These are phyloP conservation scores for Cricetomys ansorgei DNA, from an alignment of 2,113 vertebrate genomes.

Conservation along the genomic window DNA sequence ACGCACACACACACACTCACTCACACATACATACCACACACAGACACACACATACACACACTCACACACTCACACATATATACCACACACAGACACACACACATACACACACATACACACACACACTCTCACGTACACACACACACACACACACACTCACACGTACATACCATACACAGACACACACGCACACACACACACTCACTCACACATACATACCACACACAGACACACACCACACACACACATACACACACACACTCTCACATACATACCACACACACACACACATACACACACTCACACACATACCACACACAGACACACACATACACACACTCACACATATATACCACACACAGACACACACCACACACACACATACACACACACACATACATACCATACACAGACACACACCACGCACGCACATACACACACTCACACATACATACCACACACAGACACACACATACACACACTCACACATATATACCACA, in stretches of 20 bases:
- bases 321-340: not conserved
- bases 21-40: too few species aligned
- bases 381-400: not conserved
- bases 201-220: too few species aligned
- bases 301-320: too few species aligned
- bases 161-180: too few species aligned
- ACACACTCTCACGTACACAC: too few species aligned
- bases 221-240: too few species aligned
- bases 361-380: too few species aligned
- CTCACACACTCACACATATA: too few species aligned
- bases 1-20: not conserved
- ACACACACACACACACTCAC: not conserved
- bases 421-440: not conserved
- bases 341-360: too few species aligned
- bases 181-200: not conserved
- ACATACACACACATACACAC: not conserved
- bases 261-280: too few species aligned
- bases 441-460: too few species aligned
- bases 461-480: not conserved
- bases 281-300: not conserved
- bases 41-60: not conserved
- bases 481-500: too few species aligned
- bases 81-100: not conserved
- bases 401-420: not conserved
- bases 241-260: not conserved